Percentiles rank a stretch among this genome's conserved stretches.
Conservation (phyloP, 2,797 vertebrate species). For the Halcyon chelicuti region DNA sequence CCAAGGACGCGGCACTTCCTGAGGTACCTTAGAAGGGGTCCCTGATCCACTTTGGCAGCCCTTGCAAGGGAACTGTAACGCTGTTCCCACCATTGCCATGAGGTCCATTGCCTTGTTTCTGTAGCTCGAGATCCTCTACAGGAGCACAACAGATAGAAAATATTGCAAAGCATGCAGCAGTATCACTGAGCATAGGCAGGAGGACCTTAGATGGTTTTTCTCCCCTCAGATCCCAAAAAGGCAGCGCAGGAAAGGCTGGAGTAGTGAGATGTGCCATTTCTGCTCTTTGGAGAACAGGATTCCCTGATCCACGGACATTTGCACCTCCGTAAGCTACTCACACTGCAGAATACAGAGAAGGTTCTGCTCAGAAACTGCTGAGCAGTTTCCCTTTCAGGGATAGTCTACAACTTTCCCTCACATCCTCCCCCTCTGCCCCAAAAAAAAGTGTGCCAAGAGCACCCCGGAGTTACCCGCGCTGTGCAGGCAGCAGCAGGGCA, state of each 20-base stretch:
- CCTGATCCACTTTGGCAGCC: not conserved
- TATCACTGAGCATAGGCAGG: not conserved
- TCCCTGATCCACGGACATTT: not conserved
- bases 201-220: not conserved
- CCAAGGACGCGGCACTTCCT: not conserved
- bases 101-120: not conserved
- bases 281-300: not conserved
- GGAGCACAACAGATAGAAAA: not conserved
- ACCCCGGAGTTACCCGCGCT: not conserved
- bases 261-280: rapidly evolving
- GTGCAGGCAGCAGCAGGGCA: not conserved
- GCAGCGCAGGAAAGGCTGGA: not conserved
- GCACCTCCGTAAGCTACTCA: rapidly evolving
- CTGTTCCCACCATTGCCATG: rapidly evolving
- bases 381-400: not conserved
- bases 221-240: not conserved
- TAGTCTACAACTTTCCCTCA: not conserved
- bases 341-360: not conserved
- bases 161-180: not conserved
- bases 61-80: not conserved
- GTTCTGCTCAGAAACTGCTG: not conserved
- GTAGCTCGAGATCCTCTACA: not conserved
- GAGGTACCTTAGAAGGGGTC: rapidly evolving
- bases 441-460: rapidly evolving
- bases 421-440: not conserved